A percentile compares a stretch with the other conserved stretches of the same genome.
Conservation (phyloP, 2,888 invertebrate genomes). For the Diarsia brunnea region DNA sequence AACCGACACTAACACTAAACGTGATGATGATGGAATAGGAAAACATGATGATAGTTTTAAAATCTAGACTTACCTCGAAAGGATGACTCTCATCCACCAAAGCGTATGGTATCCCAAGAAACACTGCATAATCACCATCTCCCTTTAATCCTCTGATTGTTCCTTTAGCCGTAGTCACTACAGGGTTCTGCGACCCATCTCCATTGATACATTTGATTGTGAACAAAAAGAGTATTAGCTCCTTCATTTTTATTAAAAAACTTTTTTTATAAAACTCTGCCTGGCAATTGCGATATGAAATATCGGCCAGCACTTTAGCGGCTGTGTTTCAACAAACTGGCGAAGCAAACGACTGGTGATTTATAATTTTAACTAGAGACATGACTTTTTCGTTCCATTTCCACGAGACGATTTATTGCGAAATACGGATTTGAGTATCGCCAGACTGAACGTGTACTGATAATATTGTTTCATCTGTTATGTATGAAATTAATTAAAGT, state of each 20-base stretch:
- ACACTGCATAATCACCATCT: slow-evolving; percentile 41
- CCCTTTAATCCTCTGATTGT: slow-evolving; percentile 27
- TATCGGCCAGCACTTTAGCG: not conserved
- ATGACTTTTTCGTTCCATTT: slow-evolving; percentile 3
- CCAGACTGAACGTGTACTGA: slow-evolving; percentile 25
- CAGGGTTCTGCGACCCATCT: not conserved
- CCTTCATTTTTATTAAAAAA: slow-evolving; percentile 31
- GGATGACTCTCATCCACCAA: slow-evolving; percentile 51
- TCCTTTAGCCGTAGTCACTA: slow-evolving; percentile 38
- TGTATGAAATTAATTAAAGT: slow-evolving; percentile 33
- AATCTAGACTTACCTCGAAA: slow-evolving; percentile 45
- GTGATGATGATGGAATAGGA: not conserved
- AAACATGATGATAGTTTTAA: not conserved
- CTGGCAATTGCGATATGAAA: not conserved
- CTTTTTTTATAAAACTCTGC: not conserved
- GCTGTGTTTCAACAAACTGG: slow-evolving; percentile 3
- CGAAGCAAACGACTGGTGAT: slow-evolving; percentile 11
- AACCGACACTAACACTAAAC: not conserved
- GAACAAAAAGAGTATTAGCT: slow-evolving; percentile 29
- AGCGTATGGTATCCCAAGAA: slow-evolving; percentile 55
- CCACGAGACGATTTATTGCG: not conserved
- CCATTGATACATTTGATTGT: slow-evolving; percentile 34
- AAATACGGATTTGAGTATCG: slow-evolving; percentile 3
- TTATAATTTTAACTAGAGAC: not conserved
- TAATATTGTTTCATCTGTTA: slow-evolving; percentile 18